Evolutionary conservation across 1,140 invertebrate genomes (phyloP).

Genomic region (Oscheius sp.): DNA sequence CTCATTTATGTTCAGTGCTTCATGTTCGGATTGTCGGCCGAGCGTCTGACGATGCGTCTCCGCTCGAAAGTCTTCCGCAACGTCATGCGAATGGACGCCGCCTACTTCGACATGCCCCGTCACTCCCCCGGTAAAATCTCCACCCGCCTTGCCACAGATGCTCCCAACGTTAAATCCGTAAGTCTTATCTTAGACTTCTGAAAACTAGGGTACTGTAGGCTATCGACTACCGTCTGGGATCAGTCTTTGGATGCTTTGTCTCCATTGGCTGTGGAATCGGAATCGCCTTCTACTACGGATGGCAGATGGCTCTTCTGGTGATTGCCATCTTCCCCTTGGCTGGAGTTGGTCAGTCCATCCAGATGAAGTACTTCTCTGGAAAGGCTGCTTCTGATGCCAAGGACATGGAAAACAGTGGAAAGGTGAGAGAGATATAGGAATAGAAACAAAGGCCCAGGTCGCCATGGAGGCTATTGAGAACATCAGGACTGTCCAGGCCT

Average conservation of each 20-base stretch:
- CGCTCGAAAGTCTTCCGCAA: slow-evolving; percentile 62
- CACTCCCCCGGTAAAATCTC: slow-evolving; percentile 64
- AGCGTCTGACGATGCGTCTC: slow-evolving; percentile 63
- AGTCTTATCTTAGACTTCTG: not conserved
- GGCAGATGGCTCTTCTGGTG: slow-evolving; percentile 60
- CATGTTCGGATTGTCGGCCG: slow-evolving; percentile 60
- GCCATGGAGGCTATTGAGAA: slow-evolving; percentile 46
- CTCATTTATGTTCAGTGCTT: no score
- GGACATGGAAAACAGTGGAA: slow-evolving; percentile 42
- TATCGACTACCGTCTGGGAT: slow-evolving; percentile 62
- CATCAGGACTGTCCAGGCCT: slow-evolving; percentile 43
- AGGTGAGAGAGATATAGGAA: slow-evolving; percentile 53
- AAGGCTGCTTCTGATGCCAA: slow-evolving; percentile 49
- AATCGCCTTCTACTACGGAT: slow-evolving; percentile 61
- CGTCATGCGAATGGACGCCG: slow-evolving; percentile 64
- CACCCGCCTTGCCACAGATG: slow-evolving; percentile 65
- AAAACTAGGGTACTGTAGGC: slow-evolving; percentile 53
- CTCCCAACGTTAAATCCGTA: slow-evolving; percentile 57
- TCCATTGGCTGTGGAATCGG: slow-evolving; percentile 59
- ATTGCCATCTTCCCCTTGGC: slow-evolving; percentile 60
- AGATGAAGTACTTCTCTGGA: slow-evolving; percentile 51
- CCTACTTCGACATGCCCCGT: slow-evolving; percentile 65
- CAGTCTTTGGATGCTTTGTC: slow-evolving; percentile 60
- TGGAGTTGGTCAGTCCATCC: slow-evolving; percentile 47
- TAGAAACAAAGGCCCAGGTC: slow-evolving; percentile 60